Evolutionary conservation across 2,888 invertebrate genomes (phyloP), one percentile per base, ranked within the genome.

Genomic region (Isotomurus palustris): DNA sequence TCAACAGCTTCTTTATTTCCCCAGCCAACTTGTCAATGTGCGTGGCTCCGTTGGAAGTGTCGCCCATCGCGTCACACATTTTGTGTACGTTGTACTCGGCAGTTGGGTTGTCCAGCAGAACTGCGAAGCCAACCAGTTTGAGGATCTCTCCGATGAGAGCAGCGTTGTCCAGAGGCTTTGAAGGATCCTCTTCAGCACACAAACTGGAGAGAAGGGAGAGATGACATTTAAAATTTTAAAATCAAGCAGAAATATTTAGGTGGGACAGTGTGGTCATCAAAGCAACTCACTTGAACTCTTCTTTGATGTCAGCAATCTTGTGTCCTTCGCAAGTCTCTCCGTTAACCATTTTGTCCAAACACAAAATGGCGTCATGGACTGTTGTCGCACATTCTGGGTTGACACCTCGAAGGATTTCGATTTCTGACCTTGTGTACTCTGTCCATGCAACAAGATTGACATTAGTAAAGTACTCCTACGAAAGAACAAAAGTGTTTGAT

Each of bases 321-420:
- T 58, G 58, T 44, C 40, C 52, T 36, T 55, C 45, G 27, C 61
- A 61, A 8, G 44, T 48, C 27, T 55, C 45, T 5, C 58, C 58
- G 17, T 50, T 48, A 21, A 58, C 38, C 12, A 61, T 51, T 22
- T 51, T 47, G 35, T 50, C 38, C 4, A 61, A 54, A 41, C 61
- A 61, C 4, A 51, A 24, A 25, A 61, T 49, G 3, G 54, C 57
- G 27, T 58, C 58, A 25, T 54, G 51, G 10, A 61, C 43, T 6
- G 48, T 38, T 14, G 58, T 58, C 17, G 55, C 58, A 43, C 61
- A 61, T 40, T 61, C 58, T 1, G 61, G 43, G 38, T 58, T 47
- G 17, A 58, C 54, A 45, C 44, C 22, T 19, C 54, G 58, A n/a
- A 61, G 36, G 40, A 52, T 38, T 36, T 19, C 19, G 12, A 58